These are phyloP conservation scores for Stegostoma tigrinum DNA, from an alignment of 2,113 vertebrate species.

Conservation along the genomic window DNA sequence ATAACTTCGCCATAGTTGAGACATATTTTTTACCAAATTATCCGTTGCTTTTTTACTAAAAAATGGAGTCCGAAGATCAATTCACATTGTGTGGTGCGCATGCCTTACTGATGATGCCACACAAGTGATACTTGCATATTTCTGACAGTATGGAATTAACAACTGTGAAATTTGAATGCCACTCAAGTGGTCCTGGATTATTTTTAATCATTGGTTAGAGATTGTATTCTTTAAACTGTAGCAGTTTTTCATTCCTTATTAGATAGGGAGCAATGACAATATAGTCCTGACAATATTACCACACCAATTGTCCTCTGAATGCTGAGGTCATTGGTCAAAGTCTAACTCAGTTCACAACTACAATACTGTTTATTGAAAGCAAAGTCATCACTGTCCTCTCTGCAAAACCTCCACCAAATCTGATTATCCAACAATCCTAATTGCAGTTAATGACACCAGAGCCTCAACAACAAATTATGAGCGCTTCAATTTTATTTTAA, in stretches of 20 bases:
- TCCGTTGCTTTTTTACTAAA: too few species aligned
- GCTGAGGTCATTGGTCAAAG: background rate
- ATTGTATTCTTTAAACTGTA: background rate
- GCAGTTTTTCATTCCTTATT: background rate
- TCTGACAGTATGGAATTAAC: background rate
- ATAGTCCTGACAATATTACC: background rate
- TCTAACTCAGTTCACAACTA: background rate
- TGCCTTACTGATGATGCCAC: background rate
- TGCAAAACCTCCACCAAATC: background rate
- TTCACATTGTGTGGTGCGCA: too few species aligned
- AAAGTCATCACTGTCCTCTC: background rate
- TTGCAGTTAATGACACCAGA: background rate
- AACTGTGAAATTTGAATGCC: too few species aligned
- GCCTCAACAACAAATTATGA: background rate
- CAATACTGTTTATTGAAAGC: background rate
- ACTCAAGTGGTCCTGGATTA: background rate
- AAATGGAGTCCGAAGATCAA: too few species aligned
- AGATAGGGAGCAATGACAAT: background rate
- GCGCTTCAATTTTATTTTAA: background rate
- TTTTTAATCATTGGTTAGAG: background rate
- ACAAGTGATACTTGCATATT: background rate
- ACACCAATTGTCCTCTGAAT: background rate
- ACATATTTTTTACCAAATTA: too few species aligned
- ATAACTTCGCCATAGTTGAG: too few species aligned
- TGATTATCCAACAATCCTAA: background rate